phyloP scores from a whole-genome alignment of 2,888 invertebrate genomes.

The Drosophila buzzatii region DNA sequence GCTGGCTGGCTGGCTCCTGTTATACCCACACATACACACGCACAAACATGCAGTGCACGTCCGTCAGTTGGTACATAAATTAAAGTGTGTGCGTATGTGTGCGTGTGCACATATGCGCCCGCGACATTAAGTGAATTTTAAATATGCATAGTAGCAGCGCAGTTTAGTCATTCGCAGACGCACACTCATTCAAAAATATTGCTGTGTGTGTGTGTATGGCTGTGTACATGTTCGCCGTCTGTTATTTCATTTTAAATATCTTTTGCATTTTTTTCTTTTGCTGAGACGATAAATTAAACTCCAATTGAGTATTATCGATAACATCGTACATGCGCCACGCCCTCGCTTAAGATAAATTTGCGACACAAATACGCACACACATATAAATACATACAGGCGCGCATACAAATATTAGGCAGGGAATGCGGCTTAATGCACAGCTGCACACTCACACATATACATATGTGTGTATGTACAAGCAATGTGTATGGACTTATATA shows the following conservation, averaged over 20 bases:
- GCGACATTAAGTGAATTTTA: slow-evolving; percentile 68
- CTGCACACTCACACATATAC: slow-evolving; percentile 24
- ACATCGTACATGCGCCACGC: slow-evolving; percentile 45
- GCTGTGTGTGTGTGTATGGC: neutral
- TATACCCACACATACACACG: slow-evolving; percentile 15
- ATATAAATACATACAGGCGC: neutral
- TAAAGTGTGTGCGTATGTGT: slow-evolving; percentile 22
- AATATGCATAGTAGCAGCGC: slow-evolving; percentile 48
- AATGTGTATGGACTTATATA: neutral
- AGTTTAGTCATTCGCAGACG: slow-evolving; percentile 50
- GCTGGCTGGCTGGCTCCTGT: slow-evolving; percentile 39
- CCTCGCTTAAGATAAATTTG: slow-evolving; percentile 47
- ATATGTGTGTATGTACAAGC: neutral
- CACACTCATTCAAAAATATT: slow-evolving; percentile 9
- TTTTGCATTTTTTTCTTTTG: slow-evolving; percentile 20
- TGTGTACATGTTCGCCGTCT: slow-evolving; percentile 7
- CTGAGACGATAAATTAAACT: slow-evolving; percentile 43
- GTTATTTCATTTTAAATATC: slow-evolving; percentile 21
- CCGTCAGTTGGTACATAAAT: slow-evolving; percentile 49
- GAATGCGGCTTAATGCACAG: slow-evolving; percentile 53
- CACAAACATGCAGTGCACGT: slow-evolving; percentile 47
- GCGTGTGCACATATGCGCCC: slow-evolving; percentile 2
- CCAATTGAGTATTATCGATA: slow-evolving; percentile 54
- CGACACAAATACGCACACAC: slow-evolving; percentile 29
- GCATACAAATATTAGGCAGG: neutral